A percentile compares a stretch with the other conserved stretches of the same genome.
phyloP scores from a whole-genome alignment of 2,888 invertebrate genomes.

The Drosophila tanythrix region DNA sequence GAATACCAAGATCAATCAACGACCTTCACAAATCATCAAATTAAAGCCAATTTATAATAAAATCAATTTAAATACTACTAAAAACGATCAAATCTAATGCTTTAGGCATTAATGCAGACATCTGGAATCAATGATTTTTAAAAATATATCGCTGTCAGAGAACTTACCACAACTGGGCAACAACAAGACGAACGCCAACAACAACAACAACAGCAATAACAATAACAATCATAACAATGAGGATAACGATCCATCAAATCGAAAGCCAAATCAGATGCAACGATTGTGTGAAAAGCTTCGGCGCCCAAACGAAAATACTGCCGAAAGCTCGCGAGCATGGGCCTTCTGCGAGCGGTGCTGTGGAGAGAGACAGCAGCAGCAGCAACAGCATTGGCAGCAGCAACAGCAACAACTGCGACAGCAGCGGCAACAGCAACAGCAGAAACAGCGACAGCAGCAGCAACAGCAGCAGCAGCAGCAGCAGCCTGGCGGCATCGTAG shows the following conservation, averaged over 20 bases:
- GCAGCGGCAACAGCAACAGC: conserved; percentile 14
- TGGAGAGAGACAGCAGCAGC: conserved; percentile 59
- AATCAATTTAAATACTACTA: neutral
- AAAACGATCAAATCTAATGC: conserved; percentile 16
- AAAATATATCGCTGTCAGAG: conserved; percentile 33
- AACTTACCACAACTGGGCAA: conserved; percentile 17
- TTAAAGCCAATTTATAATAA: neutral
- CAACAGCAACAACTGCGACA: conserved; percentile 28
- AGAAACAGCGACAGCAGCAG: conserved; percentile 30
- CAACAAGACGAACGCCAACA: neutral
- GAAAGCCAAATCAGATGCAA: conserved; percentile 41
- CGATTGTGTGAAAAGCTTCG: conserved; percentile 47
- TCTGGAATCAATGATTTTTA: conserved; percentile 37
- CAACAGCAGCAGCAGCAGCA: conserved; percentile 35
- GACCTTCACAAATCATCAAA: neutral
- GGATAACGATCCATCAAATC: conserved; percentile 40
- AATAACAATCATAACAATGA: conserved; percentile 36
- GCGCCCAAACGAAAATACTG: conserved; percentile 33
- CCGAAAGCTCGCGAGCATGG: conserved; percentile 73
- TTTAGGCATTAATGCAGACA: conserved; percentile 22
- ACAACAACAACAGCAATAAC: conserved; percentile 16
- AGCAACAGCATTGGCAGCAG: conserved; percentile 27
- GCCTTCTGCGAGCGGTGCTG: conserved; percentile 80
- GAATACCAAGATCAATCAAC: neutral
- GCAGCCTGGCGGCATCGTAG: conserved; percentile 70